Conservation (phyloP, 1,140 invertebrate species). For the Holcopasites calliopsidis region DNA sequence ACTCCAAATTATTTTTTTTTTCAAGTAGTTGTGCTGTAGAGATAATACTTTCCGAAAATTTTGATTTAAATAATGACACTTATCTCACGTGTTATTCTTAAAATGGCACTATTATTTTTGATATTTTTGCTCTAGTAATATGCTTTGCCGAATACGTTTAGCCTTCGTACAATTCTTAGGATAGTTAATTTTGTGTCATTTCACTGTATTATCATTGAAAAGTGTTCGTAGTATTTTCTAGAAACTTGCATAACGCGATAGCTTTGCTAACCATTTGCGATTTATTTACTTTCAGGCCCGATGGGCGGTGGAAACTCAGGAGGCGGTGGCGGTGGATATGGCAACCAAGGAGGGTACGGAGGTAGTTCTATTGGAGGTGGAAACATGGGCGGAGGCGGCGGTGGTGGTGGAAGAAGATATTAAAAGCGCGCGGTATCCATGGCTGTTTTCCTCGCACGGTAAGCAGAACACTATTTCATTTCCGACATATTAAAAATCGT, state of each 20-base stretch:
- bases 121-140: background rate
- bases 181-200: background rate
- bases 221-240: background rate
- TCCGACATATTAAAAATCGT: conserved; percentile 15
- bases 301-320: conserved; percentile 77
- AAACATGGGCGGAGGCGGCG: conserved; percentile 70
- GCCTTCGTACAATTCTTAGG: background rate
- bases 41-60: background rate
- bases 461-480: conserved; percentile 51
- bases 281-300: conserved; percentile 56
- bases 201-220: background rate
- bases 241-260: background rate
- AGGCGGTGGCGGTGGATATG: conserved; percentile 79
- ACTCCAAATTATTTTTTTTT: conserved; percentile 22
- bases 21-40: conserved; percentile 1
- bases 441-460: conserved; percentile 66
- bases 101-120: background rate
- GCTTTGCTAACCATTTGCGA: conserved; percentile 6
- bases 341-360: conserved; percentile 76
- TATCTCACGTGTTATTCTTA: background rate
- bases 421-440: conserved; percentile 51
- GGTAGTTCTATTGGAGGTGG: conserved; percentile 71
- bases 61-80: background rate
- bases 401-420: conserved; percentile 73
- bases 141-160: background rate